These are phyloP conservation scores for Scatophagus argus DNA, from an alignment of 2,113 vertebrate genomes.

Conservation along the genomic window DNA sequence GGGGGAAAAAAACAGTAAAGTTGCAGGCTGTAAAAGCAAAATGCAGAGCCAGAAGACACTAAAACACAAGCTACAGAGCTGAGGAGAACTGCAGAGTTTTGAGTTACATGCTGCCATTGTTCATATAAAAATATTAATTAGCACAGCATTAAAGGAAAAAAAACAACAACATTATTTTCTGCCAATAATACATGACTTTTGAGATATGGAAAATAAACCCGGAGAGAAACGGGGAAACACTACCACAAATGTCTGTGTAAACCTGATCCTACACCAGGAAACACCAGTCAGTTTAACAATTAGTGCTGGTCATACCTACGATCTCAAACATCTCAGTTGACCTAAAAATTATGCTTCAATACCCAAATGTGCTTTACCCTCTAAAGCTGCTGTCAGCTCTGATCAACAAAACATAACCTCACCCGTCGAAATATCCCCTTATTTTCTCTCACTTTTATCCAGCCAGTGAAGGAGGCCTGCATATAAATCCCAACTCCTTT, in stretches of 20 bases:
- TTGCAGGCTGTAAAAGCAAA: background rate
- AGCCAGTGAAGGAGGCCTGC: conserved; percentile 14
- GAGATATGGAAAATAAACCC: background rate
- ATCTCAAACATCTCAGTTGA: conserved; percentile 20
- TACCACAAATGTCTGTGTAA: conserved; percentile 1
- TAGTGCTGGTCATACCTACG: background rate
- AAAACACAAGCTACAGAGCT: background rate
- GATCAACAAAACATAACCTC: conserved; percentile 19
- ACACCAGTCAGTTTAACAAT: conserved; percentile 13
- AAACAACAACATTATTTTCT: conserved; percentile 10
- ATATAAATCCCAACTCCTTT: conserved; percentile 33
- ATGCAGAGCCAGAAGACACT: background rate
- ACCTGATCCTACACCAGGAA: background rate
- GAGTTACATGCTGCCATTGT: background rate
- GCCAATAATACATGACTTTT: background rate
- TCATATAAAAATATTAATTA: conserved; percentile 27
- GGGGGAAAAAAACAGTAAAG: background rate
- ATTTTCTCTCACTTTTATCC: conserved; percentile 26
- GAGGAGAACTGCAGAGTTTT: background rate
- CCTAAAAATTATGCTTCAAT: conserved; percentile 38
- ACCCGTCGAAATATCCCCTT: conserved; percentile 20
- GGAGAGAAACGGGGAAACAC: background rate
- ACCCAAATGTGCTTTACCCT: conserved; percentile 21
- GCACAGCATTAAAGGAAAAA: conserved; percentile 13
- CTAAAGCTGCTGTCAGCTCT: conserved; percentile 23